phyloP scores from a whole-genome alignment of 2,888 invertebrate species.

The Pteria penguin region DNA sequence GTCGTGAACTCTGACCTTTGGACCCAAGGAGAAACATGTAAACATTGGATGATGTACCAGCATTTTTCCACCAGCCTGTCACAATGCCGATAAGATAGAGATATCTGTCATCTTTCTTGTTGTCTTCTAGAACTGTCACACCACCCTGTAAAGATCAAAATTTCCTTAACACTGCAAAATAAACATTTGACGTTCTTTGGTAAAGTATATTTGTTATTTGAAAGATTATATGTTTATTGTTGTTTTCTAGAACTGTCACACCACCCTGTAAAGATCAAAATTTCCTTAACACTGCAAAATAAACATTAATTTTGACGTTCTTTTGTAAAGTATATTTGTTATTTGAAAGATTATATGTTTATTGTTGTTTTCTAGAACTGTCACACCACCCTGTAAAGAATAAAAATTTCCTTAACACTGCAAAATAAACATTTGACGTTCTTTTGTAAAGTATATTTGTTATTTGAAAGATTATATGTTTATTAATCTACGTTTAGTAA shows the following conservation, averaged over 20 bases:
- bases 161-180: no score
- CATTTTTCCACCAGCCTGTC: not conserved
- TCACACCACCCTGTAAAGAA: not conserved
- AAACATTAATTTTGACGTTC: no score
- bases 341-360: no score
- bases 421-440: no score
- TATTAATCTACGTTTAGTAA: no score
- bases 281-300: no score
- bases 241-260: not conserved
- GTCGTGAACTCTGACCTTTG: slow-evolving; percentile 48
- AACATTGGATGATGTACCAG: slow-evolving; percentile 70
- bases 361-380: not conserved
- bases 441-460: no score
- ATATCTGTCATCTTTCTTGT: not conserved
- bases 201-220: no score
- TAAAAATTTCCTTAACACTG: no score
- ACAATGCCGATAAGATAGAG: not conserved
- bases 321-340: no score
- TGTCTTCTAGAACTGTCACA: not conserved
- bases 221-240: not conserved
- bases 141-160: not conserved
- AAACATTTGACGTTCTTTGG: no score
- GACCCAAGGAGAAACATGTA: slow-evolving; percentile 58
- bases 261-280: not conserved
- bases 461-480: no score